phyloP scores from a whole-genome alignment of 2,888 invertebrate species.

The Agrotis ipsilon region DNA sequence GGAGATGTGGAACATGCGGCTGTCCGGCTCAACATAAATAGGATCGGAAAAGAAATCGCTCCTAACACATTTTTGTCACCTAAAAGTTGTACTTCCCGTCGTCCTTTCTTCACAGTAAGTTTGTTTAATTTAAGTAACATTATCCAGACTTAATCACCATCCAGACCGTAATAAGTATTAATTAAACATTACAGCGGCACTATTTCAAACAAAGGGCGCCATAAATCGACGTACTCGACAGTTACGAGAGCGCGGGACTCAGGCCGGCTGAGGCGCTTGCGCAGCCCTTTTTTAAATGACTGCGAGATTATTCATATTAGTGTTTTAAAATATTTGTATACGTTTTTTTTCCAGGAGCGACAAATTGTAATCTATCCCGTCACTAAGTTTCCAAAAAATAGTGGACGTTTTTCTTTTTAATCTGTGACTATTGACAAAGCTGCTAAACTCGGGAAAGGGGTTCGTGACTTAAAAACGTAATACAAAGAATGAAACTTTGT shows the following conservation, averaged over 20 bases:
- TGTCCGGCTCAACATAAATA: not conserved
- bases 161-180: constrained; percentile 13
- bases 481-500: too few relatives aligned
- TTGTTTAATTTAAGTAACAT: not conserved
- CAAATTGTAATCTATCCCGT: too few relatives aligned
- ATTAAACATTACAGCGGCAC: constrained; percentile 20
- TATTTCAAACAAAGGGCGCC: constrained; percentile 29
- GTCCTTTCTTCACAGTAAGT: not conserved
- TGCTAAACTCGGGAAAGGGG: too few relatives aligned
- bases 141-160: not conserved
- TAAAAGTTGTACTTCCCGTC: not conserved
- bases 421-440: too few relatives aligned
- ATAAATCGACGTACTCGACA: constrained; percentile 13
- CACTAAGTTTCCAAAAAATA: too few relatives aligned
- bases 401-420: too few relatives aligned
- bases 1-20: not conserved
- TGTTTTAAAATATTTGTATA: not conserved
- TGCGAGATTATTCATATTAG: not conserved
- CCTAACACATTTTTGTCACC: not conserved
- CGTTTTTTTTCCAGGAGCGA: not conserved
- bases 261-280: not conserved
- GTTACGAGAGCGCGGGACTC: constrained; percentile 1
- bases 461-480: too few relatives aligned
- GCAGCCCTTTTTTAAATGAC: not conserved
- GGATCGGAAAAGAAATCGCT: not conserved